A percentile compares a stretch with the other conserved stretches of the same genome.
Evolutionary conservation across 2,797 vertebrate genomes (phyloP).

Genomic region (Helostoma temminkii): DNA sequence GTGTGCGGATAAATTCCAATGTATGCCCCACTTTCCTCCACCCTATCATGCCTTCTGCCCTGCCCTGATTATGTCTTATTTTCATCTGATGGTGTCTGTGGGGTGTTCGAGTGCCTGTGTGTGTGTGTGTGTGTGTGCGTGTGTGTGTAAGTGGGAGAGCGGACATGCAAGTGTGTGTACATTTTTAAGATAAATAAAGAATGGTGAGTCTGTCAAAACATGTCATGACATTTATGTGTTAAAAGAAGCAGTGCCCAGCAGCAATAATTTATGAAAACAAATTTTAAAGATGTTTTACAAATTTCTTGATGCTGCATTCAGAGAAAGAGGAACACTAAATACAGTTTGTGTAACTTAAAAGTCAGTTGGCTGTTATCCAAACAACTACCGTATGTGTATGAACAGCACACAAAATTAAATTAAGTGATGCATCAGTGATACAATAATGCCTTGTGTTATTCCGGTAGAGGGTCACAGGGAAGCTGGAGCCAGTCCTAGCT

Average conservation of each 20-base stretch:
- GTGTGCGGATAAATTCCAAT: conserved; percentile 23
- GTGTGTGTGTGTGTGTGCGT: conserved; percentile 11
- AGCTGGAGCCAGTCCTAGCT: no score
- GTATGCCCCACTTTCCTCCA: conserved; percentile 60
- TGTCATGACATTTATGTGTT: conserved; percentile 19
- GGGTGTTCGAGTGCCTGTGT: conserved; percentile 26
- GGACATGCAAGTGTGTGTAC: neutral
- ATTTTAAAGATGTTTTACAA: neutral
- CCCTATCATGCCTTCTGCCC: conserved; percentile 27
- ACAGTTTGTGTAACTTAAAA: no score
- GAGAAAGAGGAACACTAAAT: no score
- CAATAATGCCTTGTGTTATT: no score
- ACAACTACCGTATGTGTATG: no score
- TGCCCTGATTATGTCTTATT: conserved; percentile 69
- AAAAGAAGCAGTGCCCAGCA: conserved; percentile 3
- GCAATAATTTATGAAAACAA: conserved; percentile 31
- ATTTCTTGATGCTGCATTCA: no score
- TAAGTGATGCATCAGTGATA: no score
- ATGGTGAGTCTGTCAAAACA: neutral
- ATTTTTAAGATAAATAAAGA: conserved; percentile 8
- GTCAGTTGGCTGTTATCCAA: no score
- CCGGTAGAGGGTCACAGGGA: no score
- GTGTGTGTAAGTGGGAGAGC: neutral
- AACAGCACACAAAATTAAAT: no score
- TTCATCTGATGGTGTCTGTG: conserved; percentile 53